Percentiles rank a stretch among this genome's conserved stretches.
phyloP scores from a whole-genome alignment of 1,140 invertebrate species.

The Bactericera cockerelli region DNA sequence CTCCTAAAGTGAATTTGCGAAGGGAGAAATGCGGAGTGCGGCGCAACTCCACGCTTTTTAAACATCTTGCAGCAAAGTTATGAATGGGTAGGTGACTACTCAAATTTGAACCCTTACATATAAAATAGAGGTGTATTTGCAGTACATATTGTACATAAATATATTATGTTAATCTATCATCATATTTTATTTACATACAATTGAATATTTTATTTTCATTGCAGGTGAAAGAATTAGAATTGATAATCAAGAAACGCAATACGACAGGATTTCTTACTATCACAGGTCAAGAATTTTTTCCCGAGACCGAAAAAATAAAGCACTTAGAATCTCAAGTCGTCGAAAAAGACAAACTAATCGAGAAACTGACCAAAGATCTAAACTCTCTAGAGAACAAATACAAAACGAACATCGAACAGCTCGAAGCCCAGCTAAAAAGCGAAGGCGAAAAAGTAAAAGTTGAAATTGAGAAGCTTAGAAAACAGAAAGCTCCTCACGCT shows the following conservation, averaged over 20 bases:
- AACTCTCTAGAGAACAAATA: background rate
- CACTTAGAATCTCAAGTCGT: background rate
- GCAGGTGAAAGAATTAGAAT: constrained; percentile 10
- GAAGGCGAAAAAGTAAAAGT: constrained; percentile 9
- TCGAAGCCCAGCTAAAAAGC: constrained; percentile 10
- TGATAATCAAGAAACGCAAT: constrained; percentile 3
- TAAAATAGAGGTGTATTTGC: too few relatives aligned
- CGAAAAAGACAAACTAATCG: constrained; percentile 1
- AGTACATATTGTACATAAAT: too few relatives aligned
- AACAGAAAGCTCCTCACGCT: background rate
- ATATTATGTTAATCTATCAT: too few relatives aligned
- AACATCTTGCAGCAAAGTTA: too few relatives aligned
- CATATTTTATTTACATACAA: too few relatives aligned
- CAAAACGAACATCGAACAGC: constrained; percentile 7
- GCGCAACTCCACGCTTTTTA: too few relatives aligned
- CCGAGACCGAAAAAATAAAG: constrained; percentile 6
- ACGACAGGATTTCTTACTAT: background rate
- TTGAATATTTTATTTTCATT: too few relatives aligned
- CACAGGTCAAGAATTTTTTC: background rate
- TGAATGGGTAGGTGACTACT: too few relatives aligned
- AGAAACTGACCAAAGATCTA: background rate
- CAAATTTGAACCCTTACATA: too few relatives aligned
- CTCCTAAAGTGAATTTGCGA: too few relatives aligned
- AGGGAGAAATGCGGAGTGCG: too few relatives aligned
- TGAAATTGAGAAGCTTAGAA: constrained; percentile 6